Base-by-base conservation (phyloP, 1,140 invertebrate genomes). In the Parapsyche elsis region DNA sequence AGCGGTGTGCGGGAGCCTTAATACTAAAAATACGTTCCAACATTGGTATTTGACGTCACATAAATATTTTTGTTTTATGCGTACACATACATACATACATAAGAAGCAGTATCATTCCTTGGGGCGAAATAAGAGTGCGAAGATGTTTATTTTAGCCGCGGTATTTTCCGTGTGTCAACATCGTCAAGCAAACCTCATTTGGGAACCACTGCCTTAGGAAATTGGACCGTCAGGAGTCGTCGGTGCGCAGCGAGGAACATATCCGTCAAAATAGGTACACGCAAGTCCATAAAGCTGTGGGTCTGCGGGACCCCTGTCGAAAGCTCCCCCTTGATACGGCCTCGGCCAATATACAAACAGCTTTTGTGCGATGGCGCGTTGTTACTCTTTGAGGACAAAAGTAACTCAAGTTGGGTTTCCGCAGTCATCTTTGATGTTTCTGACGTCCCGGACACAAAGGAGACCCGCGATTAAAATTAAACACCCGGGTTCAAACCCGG, bases 391-490 rank as follows among this genome's bases (percentile, higher is more conserved):
- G 71, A 74, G 53, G 44, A 24, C 73, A 49, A 53, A 75, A 57
- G 49, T 57, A 75, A 30, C 38, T 46, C 24, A 24, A 53, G 0
- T 49, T 30, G 49, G 75, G 57, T 46, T 64, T 38, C 75, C n/a
- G 16, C 38, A 16, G 57, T 77, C 24, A 77, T 77, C 75, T 61
- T 77, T 77, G 57, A 77, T 75, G 73, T 75, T 75, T 57, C 46
- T 75, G 73, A 77, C 75, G 75, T 77, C 49, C 12, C 9, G 16
- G 19, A 30, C 30, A 77, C 75, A 77, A 77, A 77, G 46, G 57
- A 7, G 46, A 75, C 12, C 23, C 75, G 75, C 75, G 57, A 77
- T 77, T 77, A 77, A 77, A 64, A 77, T 77, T 77, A 30, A 59
- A 77, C 26, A 24, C 57, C 57, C 71, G 45, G 44, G 9, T 14